Conservation (phyloP, 37 sponge, comb jelly and placozoan genomes). For the Axinella damicornis region DNA sequence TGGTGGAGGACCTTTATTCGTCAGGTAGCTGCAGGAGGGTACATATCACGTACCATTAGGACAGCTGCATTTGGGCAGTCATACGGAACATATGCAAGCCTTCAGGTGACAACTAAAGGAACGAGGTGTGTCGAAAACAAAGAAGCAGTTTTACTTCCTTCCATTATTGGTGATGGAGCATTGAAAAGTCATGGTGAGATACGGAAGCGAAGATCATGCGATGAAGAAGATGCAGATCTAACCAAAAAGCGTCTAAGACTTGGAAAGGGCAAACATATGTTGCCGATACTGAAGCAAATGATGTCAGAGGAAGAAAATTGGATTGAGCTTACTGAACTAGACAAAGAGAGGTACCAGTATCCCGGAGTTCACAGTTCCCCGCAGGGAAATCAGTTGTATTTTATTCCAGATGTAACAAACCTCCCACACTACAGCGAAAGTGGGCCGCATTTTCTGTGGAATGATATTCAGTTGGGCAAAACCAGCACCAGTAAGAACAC, state of each 20-base stretch:
- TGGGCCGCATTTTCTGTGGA: slow-evolving; percentile 20
- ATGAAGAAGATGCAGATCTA: background rate
- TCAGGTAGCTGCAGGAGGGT: too few relatives aligned
- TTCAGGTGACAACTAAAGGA: slow-evolving; percentile 6
- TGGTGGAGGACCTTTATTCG: too few relatives aligned
- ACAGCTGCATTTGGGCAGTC: background rate
- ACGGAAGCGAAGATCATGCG: background rate
- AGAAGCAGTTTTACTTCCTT: too few relatives aligned
- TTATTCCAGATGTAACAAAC: background rate
- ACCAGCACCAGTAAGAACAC: too few relatives aligned
- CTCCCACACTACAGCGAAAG: slow-evolving; percentile 10
- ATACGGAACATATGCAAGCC: slow-evolving; percentile 17
- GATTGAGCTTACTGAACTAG: background rate
- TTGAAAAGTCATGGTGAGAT: too few relatives aligned
- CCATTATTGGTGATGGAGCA: too few relatives aligned
- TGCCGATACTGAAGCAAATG: slow-evolving; percentile 4
- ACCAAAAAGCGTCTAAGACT: background rate
- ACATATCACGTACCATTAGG: background rate
- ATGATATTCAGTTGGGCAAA: slow-evolving; percentile 39
- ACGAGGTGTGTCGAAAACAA: background rate
- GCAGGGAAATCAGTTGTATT: background rate
- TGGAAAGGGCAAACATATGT: slow-evolving; percentile 18
- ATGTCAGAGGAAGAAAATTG: background rate
- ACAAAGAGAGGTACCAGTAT: slow-evolving; percentile 29
- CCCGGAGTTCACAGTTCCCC: background rate